Conservation (phyloP, 2,113 vertebrate genomes). For the Neotragus moschatus region DNA sequence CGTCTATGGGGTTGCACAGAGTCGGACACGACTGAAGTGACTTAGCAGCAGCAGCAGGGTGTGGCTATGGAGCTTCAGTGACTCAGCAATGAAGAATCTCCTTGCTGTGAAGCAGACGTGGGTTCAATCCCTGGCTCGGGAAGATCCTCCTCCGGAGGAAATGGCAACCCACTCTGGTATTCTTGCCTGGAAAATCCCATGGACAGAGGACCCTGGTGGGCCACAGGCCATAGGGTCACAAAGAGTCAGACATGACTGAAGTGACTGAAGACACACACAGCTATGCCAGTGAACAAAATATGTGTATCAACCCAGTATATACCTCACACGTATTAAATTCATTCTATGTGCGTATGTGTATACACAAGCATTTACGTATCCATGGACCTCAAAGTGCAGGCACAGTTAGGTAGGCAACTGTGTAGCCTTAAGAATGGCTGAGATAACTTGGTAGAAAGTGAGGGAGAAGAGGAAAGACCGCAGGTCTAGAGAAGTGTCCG, state of each 20-base stretch:
- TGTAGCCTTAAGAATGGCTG: rapidly evolving
- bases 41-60: too few relatives aligned
- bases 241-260: background rate
- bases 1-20: too few relatives aligned
- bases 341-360: background rate
- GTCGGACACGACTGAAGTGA: too few relatives aligned
- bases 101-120: background rate
- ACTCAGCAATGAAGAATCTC: background rate
- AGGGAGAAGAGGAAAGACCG: background rate
- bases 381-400: background rate
- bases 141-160: background rate
- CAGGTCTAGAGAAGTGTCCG: background rate
- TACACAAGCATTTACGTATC: background rate
- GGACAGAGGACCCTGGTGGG: background rate
- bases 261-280: background rate
- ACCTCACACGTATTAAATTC: background rate
- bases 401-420: background rate
- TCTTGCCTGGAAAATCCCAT: background rate
- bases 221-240: background rate
- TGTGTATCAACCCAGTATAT: background rate
- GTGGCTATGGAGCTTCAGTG: background rate
- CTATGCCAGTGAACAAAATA: background rate
- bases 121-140: background rate
- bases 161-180: background rate
- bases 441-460: background rate